Evolutionary conservation across 1,140 invertebrate species (phyloP).

Genomic region (Anastrepha ludens): DNA sequence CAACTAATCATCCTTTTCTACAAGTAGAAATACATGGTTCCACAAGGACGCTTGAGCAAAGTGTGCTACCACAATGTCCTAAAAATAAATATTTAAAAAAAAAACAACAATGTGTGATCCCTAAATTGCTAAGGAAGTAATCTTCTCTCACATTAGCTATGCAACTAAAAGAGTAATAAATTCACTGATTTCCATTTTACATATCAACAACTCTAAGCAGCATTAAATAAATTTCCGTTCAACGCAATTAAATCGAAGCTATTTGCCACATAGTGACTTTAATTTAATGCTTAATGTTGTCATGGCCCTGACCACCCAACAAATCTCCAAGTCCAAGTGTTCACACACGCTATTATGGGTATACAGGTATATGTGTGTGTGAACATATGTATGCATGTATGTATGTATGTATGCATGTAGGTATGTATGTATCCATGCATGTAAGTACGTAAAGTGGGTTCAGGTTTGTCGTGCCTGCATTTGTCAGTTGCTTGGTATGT

Average conservation of each 20-base stretch:
- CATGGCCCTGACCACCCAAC: slow-evolving; percentile 27
- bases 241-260: slow-evolving; percentile 44
- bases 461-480: not conserved
- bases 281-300: slow-evolving; percentile 46
- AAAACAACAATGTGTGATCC: too few species aligned
- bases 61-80: too few species aligned
- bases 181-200: not conserved
- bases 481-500: not conserved
- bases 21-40: too few species aligned
- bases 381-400: too few species aligned
- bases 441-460: not conserved
- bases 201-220: not conserved
- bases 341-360: not conserved
- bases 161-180: not conserved
- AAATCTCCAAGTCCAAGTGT: not conserved
- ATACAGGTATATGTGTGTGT: not conserved
- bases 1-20: too few species aligned
- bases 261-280: slow-evolving; percentile 46
- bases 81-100: too few species aligned
- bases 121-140: not conserved
- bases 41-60: too few species aligned
- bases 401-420: too few species aligned
- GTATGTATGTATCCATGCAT: not conserved
- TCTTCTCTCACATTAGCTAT: not conserved
- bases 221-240: slow-evolving; percentile 31